Percentiles rank a stretch among this genome's conserved stretches.
Evolutionary conservation across 2,797 vertebrate genomes (phyloP).

Genomic region (Apogon hyalosoma): DNA sequence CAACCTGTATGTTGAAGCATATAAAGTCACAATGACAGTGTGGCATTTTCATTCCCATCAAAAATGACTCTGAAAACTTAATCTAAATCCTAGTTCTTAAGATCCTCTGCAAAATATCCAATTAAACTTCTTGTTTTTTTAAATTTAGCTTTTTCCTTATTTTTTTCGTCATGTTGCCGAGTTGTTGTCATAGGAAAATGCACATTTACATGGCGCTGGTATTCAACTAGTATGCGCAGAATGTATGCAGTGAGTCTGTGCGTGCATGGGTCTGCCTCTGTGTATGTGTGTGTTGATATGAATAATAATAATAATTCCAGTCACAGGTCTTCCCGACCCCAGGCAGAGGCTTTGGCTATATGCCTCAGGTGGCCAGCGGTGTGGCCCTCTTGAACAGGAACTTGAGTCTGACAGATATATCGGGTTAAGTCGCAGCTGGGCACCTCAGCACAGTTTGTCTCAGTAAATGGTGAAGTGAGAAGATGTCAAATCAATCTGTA

Average conservation of each 20-base stretch:
- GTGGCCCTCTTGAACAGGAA: conserved; percentile 56
- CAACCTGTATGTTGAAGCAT: conserved; percentile 12
- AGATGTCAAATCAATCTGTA: conserved; percentile 20
- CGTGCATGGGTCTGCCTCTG: conserved; percentile 7
- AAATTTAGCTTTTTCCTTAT: not conserved
- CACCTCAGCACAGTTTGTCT: conserved; percentile 48
- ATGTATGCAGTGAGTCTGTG: conserved; percentile 25
- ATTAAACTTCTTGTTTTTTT: not conserved
- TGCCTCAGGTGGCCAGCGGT: conserved; percentile 59
- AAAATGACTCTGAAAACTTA: too few species aligned
- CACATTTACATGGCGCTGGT: conserved; percentile 12
- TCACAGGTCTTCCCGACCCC: too few species aligned
- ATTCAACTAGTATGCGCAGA: conserved; percentile 37
- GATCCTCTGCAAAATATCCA: not conserved
- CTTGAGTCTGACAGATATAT: conserved; percentile 59
- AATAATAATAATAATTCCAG: too few species aligned
- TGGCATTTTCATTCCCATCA: not conserved
- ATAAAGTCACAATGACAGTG: conserved; percentile 7
- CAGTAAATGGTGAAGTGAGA: conserved; percentile 40
- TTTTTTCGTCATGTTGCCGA: conserved; percentile 1
- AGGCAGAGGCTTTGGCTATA: conserved; percentile 20
- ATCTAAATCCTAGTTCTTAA: not conserved
- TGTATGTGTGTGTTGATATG: conserved; percentile 35
- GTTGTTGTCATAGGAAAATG: conserved; percentile 42
- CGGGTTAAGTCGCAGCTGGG: conserved; percentile 51